Evolutionary conservation across 2,888 invertebrate genomes (phyloP), one percentile per base, ranked within the genome.

Genomic region (Rhagium mordax): DNA sequence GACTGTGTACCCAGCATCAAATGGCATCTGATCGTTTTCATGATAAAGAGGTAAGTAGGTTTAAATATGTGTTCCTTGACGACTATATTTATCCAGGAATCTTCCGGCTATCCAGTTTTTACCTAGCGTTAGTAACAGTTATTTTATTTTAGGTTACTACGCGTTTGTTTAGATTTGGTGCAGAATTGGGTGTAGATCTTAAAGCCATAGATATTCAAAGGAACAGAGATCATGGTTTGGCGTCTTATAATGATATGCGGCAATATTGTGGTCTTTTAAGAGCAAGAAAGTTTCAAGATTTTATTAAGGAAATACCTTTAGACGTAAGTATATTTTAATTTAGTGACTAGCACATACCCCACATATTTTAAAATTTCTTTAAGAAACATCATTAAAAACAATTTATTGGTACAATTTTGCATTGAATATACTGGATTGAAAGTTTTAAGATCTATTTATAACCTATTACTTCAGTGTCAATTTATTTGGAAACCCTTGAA

Each of bases 161-260:
- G 79, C 92, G 88, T 85, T 84, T 93, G 51, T 92, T 93, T 87
- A 91, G 93, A 82, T 15, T 15, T n/a, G 90, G 92, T 20, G 91
- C 91, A 74, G 91, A 90, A 83, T 93, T 96, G 78, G 96, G 96
- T 0, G 88, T 91, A 7, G 96, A 96, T 86, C 88, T 96, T 70
- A 91, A 94, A 51, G 93, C 96, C 0, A 91, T 93, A 24, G 96
- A 96, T 83, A 93, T 96, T 74, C 96, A 96, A 85, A 91, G 96
- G 74, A 94, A 94, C 77, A 91, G 96, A 61, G 96, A 96, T 86
- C 96, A 96, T 83, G 96, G 94, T 10, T 88, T 96, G 16, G 94
- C 93, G 2, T 91, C 92, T 0, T 96, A 96, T 86, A 92, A 93
- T 71, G 91, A 93, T 69, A 93, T 93, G 82, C 90, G 98, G 67